Evolutionary conservation across 2,888 invertebrate species (phyloP).

Genomic region (Trissoscelio sp.): DNA sequence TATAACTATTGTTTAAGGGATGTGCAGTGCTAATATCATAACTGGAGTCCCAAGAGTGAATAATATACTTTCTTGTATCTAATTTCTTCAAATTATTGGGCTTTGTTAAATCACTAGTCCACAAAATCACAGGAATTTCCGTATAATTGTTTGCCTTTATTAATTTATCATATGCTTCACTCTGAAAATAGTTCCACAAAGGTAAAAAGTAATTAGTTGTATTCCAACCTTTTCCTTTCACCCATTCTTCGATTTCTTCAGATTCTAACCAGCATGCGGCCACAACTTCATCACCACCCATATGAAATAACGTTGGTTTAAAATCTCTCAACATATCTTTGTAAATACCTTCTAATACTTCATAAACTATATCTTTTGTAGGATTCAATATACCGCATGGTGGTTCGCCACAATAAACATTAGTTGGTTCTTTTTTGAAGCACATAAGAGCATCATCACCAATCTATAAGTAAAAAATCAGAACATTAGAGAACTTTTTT

Average conservation of each 20-base stretch:
- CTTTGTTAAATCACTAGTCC: conserved; percentile 92
- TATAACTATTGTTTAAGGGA: conserved; percentile 87
- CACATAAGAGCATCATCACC: conserved; percentile 79
- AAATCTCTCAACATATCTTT: conserved; percentile 89
- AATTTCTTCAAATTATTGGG: conserved; percentile 87
- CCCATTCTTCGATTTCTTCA: conserved; percentile 87
- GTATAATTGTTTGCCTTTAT: conserved; percentile 84
- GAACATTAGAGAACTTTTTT: too few species aligned
- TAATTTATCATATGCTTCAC: conserved; percentile 85
- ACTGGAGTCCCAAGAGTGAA: conserved; percentile 92
- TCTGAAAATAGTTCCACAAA: conserved; percentile 86
- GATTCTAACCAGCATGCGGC: conserved; percentile 89
- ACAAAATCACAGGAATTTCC: conserved; percentile 88
- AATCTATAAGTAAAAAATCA: too few species aligned
- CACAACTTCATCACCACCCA: conserved; percentile 93
- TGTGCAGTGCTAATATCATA: not conserved
- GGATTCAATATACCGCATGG: conserved; percentile 94
- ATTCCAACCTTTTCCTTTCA: conserved; percentile 87
- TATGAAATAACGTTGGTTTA: conserved; percentile 91
- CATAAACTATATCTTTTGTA: conserved; percentile 87
- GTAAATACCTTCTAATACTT: conserved; percentile 89
- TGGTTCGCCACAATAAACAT: conserved; percentile 89
- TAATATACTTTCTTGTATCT: conserved; percentile 90
- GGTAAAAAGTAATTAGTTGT: conserved; percentile 83
- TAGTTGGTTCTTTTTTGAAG: conserved; percentile 88